Evolutionary conservation across 64 coral and sea anemone species (phyloP), one percentile per base, ranked within the genome.

Genomic region (Catalaphyllia jardinei): DNA sequence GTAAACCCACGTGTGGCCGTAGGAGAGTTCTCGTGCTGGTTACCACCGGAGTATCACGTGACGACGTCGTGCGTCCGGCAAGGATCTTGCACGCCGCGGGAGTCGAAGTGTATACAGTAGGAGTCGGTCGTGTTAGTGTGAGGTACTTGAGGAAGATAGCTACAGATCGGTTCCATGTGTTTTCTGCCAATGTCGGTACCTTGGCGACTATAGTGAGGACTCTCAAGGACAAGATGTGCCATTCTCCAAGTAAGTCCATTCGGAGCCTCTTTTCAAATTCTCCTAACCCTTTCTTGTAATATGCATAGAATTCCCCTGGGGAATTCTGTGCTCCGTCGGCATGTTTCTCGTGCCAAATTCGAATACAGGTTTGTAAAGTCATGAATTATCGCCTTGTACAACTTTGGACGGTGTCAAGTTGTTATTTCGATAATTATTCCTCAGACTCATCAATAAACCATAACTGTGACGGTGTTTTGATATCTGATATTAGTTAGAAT

Each of bases 141-240:
- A 60, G 30, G 9, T 69, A 76, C 24, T 11, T 89, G 29, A 62
- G 74, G 42, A 67, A 38, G 33, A 67, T 89, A 29, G 60, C 87
- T 18, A 89, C 57, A 19, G 60, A 74, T 42, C 17, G 87, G 33
- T 69, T 52, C 52, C 87, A 89, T 46, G 87, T 89, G 75, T 76
- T 89, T 54, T 20, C 22, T 38, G 61, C 25, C 31, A 69, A 12
- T 77, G 72, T 15, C 61, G 75, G 75, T 25, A 31, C 28, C 4
- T 78, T 89, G 52, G 18, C 79, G 20, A 89, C 72, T 16, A 79
- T 89, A 11, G 87, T 89, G 12, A 67, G 73, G 20, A 67, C 52
- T 18, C 18, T 89, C 49, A 78, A 76, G 60, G 74, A 78, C 62
- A 89, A 22, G 71, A 92, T 92, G 60, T 92, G 90, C 30, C 46